A percentile compares a stretch with the other conserved stretches of the same genome.
Evolutionary conservation across 2,113 vertebrate species (phyloP).

Genomic region (Cisticola juncidis): DNA sequence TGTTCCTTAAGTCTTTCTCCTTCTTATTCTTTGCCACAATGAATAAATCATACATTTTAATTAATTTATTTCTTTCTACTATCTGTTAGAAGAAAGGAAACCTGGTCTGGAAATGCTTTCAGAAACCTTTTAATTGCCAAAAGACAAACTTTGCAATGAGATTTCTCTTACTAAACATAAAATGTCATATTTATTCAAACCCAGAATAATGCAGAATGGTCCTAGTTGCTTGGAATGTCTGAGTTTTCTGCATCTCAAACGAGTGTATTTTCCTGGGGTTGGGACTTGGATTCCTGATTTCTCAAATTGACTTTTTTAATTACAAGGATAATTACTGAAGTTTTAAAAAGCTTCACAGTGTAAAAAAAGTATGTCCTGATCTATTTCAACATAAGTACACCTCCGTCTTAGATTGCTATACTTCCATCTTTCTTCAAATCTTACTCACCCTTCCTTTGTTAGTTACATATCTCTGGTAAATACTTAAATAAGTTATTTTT

Average conservation of each 20-base stretch:
- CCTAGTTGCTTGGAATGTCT: neutral
- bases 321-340: neutral
- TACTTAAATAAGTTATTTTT: neutral
- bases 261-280: neutral
- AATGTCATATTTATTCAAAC: neutral
- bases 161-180: neutral
- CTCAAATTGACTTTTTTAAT: neutral
- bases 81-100: neutral
- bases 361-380: neutral
- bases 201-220: neutral
- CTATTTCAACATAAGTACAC: neutral
- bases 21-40: neutral
- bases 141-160: neutral
- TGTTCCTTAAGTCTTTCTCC: neutral
- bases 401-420: neutral
- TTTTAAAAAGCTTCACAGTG: neutral
- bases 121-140: neutral
- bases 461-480: neutral
- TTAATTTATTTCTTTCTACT: neutral
- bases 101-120: neutral
- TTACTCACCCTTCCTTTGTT: neutral
- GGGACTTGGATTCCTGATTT: neutral
- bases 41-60: neutral
- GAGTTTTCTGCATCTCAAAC: neutral
- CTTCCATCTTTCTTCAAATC: neutral